Base-by-base conservation (phyloP, 2,888 invertebrate genomes). In the Xylota sylvarum region DNA sequence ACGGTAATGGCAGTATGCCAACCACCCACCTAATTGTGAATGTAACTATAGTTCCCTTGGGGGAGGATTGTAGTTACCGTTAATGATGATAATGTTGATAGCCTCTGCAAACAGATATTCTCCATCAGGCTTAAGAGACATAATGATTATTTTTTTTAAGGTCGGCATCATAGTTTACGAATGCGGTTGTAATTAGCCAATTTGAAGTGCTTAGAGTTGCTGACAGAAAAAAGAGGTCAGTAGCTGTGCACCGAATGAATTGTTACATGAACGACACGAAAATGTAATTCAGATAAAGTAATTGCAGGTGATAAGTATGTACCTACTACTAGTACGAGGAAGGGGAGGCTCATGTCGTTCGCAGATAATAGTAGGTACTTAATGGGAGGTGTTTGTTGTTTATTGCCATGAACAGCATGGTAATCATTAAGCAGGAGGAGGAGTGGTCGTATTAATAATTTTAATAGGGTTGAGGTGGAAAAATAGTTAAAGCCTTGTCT, bases 231-330 rank as follows among this genome's bases (percentile, higher is more conserved):
- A 46, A 27, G 30, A 7, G 46, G 56, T 56, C 65, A 56, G 35
- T 52, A 30, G 69, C 30, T 40, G 55, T 69, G 19, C 4, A 4
- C 12, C 19, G 56, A 27, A 17, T 35, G 19, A 43, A 62, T 73
- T 65, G 65, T 32, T 48, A 40, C n/a, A 50, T 27, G 10, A 56
- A 46, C 62, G 62, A 64, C 76, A 76, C 27, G 58, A 17, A 37
- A 65, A 58, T 35, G 56, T 58, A 14, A 56, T 76, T 56, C 65
- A n/a, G 35, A 58, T 37, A 7, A 17, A 37, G 35, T 65, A 74
- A 74, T 65, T 74, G 55, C 19, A 64, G 64, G 46, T 65, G 32
- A 55, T 74, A 32, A 64, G 27, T 30, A n/a, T n/a, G n/a, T n/a
- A n/a, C n/a, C n/a, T n/a, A n/a, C n/a, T n/a, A 5, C 27, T 10